Evolutionary conservation across 2,797 vertebrate species (phyloP), one percentile per base, ranked within the genome.

Genomic region (Lophura swinhoii): DNA sequence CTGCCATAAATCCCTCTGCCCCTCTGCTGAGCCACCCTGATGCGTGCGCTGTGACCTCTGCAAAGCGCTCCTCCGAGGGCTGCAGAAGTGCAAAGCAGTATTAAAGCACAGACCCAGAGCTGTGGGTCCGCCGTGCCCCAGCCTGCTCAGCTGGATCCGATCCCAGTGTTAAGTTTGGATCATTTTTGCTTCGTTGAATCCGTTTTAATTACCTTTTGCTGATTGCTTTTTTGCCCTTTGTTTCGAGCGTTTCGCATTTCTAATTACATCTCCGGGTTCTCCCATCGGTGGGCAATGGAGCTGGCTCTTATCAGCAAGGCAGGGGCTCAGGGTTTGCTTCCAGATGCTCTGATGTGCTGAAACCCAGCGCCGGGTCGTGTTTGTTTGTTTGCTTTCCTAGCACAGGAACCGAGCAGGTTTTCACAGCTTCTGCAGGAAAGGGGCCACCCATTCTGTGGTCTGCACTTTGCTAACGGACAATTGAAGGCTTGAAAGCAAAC

Each of bases 401-500:
- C 1, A 22, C 88, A 84, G 90, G 88, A 87, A 82, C 92, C 6
- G 39, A 84, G 94, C 89, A 78, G 94, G 76, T 92, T 95, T 96
- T 94, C 95, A 93, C 95, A 75, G 94, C 79, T 96, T 74, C 87
- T 85, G 79, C 94, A 86, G 95, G 96, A 96, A 92, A 91, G 79
- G 88, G 96, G 96, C 95, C 93, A 84, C 89, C 95, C 96, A 88
- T 91, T 85, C 67, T 92, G 95, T 10, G 95, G 82, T 83, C 95
- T 93, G 96, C 35, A 1, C 88, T 80, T 22, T 4, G 91, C 96
- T 71, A 62, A 77, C 86, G 15, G 90, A 74, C 85, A 80, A 6
- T 88, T 89, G 31, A 4, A 44, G 89, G 76, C 76, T 72, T 20
- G 81, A 60, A 17, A 72, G 86, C 10, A 84, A 89, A 86, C 88